These are phyloP conservation scores for Neomonachus schauinslandi DNA, from an alignment of 2,113 vertebrate genomes.

Conservation along the genomic window DNA sequence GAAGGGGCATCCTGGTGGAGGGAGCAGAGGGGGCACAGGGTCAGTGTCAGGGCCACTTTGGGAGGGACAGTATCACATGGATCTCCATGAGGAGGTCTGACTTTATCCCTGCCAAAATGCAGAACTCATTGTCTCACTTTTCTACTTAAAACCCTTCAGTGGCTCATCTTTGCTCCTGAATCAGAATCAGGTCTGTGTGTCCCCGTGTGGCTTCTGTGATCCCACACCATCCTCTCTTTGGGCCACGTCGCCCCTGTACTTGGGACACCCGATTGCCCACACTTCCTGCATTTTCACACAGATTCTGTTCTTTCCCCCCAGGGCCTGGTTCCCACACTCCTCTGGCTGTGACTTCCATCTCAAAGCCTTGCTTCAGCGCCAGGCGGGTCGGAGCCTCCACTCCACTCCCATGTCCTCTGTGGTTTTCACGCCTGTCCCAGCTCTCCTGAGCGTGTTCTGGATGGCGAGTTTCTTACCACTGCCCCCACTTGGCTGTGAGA, in stretches of 20 bases:
- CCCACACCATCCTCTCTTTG: background rate
- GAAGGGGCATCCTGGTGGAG: background rate
- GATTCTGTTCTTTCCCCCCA: background rate
- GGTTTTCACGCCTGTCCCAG: background rate
- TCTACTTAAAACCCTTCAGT: background rate
- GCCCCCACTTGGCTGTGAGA: background rate
- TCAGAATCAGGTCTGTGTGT: background rate
- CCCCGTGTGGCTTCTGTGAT: background rate
- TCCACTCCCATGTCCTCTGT: background rate
- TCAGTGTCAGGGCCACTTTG: background rate
- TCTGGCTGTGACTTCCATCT: background rate
- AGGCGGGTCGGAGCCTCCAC: rapidly evolving
- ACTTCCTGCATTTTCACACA: background rate
- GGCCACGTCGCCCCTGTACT: too few relatives aligned
- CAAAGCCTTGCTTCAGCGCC: background rate
- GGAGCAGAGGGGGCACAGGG: background rate
- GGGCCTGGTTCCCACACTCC: too few relatives aligned
- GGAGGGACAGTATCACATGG: background rate
- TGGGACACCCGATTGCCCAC: too few relatives aligned
- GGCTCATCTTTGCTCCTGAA: background rate
- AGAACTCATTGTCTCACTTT: background rate
- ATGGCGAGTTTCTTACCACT: too few relatives aligned
- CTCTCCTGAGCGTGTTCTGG: background rate
- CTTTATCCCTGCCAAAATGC: background rate
- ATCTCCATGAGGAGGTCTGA: background rate